Evolutionary conservation across 2,113 vertebrate genomes (phyloP).

Genomic region (Pithys albifrons): DNA sequence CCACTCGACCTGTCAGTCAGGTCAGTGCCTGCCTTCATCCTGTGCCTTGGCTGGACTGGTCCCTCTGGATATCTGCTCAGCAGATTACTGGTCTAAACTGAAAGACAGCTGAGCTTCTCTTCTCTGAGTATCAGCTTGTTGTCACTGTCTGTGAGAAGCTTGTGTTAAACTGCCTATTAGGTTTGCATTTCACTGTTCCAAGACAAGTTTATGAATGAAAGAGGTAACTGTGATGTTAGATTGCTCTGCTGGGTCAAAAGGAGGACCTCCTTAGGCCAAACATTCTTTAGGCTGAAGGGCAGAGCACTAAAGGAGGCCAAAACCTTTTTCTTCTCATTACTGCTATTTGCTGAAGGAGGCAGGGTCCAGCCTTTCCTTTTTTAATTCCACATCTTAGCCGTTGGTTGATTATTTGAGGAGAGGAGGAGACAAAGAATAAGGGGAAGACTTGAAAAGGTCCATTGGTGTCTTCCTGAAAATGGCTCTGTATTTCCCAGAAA

Average conservation of each 20-base stretch:
- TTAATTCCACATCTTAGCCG: not conserved
- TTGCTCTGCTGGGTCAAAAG: not conserved
- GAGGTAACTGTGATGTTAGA: not conserved
- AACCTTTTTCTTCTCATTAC: not conserved
- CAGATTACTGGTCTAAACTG: not conserved
- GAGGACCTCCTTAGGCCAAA: not conserved
- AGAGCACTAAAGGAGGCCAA: not conserved
- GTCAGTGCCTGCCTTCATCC: not conserved
- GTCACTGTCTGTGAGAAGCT: not conserved
- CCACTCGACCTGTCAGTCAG: not conserved
- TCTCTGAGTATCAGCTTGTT: not conserved
- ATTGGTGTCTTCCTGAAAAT: not conserved
- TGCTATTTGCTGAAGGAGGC: not conserved
- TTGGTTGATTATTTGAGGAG: not conserved
- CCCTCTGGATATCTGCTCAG: not conserved
- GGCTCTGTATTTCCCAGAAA: not conserved
- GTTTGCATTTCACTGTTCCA: not conserved
- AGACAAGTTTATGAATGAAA: not conserved
- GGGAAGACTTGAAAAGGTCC: not conserved
- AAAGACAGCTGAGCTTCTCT: not conserved
- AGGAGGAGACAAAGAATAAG: not conserved
- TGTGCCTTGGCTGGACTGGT: accelerated
- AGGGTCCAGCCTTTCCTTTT: not conserved
- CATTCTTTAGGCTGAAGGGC: not conserved
- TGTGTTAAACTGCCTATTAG: not conserved